Conservation (phyloP, 2,888 invertebrate species). For the Tetragonisca angustula region DNA sequence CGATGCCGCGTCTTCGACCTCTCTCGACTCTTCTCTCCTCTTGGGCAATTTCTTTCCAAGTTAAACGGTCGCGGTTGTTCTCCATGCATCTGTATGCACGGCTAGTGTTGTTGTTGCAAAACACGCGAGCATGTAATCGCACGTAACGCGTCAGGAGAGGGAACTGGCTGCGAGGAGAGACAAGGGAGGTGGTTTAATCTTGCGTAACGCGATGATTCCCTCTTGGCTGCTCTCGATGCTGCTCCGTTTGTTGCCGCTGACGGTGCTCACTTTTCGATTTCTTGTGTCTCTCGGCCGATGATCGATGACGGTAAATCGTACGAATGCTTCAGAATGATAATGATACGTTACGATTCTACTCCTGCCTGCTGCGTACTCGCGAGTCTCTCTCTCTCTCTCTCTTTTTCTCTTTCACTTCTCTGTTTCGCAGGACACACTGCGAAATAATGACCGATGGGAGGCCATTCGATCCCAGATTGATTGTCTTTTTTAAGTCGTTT, state of each 20-base stretch:
- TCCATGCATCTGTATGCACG: constrained; percentile 67
- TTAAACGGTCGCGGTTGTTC: constrained; percentile 59
- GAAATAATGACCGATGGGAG: constrained; percentile 18
- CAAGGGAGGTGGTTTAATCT: constrained; percentile 64
- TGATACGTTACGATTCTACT: constrained; percentile 55
- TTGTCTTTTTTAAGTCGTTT: background rate
- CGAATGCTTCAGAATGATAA: constrained; percentile 58
- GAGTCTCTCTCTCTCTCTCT: background rate
- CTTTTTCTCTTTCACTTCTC: constrained; percentile 8
- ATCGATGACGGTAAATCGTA: constrained; percentile 59
- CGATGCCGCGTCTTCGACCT: constrained; percentile 73
- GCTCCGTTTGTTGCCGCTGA: constrained; percentile 3
- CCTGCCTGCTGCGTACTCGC: constrained; percentile 4
- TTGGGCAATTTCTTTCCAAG: constrained; percentile 65
- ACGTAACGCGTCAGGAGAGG: constrained; percentile 56
- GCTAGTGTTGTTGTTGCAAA: constrained; percentile 77
- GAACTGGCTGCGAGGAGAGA: background rate
- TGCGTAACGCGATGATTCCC: constrained; percentile 68
- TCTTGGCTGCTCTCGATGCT: constrained; percentile 1
- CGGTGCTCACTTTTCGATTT: constrained; percentile 53
- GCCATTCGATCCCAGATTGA: constrained; percentile 26
- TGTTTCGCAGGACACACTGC: constrained; percentile 39
- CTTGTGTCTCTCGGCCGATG: constrained; percentile 47
- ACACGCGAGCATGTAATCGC: constrained; percentile 70
- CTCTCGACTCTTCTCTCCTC: constrained; percentile 57